phyloP scores from a whole-genome alignment of 1,140 invertebrate genomes.

The Pomacea maculata region DNA sequence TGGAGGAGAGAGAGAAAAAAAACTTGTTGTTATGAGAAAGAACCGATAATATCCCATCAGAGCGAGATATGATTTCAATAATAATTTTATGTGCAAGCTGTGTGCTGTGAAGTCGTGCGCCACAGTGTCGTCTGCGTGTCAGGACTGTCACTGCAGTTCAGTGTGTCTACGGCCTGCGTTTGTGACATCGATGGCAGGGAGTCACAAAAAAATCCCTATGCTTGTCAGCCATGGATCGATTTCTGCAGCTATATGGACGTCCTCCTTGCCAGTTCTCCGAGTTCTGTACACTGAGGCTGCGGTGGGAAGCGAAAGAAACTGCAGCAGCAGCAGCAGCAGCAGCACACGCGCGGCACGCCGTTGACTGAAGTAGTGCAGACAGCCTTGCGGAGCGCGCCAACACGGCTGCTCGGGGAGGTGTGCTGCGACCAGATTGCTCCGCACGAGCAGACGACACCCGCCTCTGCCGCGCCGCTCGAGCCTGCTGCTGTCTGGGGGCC shows the following conservation, averaged over 20 bases:
- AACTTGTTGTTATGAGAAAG: too few species aligned
- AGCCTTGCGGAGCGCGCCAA: background rate
- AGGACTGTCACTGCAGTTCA: too few species aligned
- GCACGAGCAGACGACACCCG: constrained; percentile 9
- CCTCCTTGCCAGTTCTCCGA: background rate
- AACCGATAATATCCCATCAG: too few species aligned
- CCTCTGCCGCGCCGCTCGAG: background rate
- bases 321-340: constrained; percentile 9
- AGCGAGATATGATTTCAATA: too few species aligned
- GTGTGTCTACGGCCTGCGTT: background rate
- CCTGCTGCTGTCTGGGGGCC: background rate
- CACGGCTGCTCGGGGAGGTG: background rate
- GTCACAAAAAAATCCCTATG: background rate
- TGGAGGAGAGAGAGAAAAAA: too few species aligned
- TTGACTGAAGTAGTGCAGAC: background rate
- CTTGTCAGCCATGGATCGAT: constrained; percentile 7
- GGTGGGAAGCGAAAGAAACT: background rate
- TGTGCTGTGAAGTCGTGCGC: too few species aligned
- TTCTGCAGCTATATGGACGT: background rate
- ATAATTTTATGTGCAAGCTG: too few species aligned
- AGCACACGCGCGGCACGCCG: background rate
- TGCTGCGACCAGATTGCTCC: constrained; percentile 11
- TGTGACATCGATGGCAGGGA: background rate
- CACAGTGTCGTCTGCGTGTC: too few species aligned
- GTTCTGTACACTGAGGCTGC: background rate